Evolutionary conservation across 2,888 invertebrate genomes (phyloP), one percentile per base, ranked within the genome.

Genomic region (Galerucella pusilla): DNA sequence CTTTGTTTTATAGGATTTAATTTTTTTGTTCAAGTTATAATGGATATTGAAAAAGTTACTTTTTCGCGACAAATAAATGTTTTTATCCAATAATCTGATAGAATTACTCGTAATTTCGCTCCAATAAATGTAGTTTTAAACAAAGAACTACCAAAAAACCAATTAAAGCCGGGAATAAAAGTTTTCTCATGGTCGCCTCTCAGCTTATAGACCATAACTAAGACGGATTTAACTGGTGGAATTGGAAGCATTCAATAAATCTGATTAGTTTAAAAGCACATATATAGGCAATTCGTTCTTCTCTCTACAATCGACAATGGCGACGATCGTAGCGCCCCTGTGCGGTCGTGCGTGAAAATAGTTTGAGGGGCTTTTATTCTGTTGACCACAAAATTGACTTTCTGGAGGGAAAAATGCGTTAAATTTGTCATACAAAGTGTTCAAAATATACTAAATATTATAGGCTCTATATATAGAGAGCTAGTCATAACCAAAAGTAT

Each of bases 311-410:
- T 28, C 72, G 45, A 74, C 75, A 77, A 78, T 75, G 57, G 70
- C 61, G 66, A 76, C 63, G 61, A 2, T 61, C 75, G 81, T 78
- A 76, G 79, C 81, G 80, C 82, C 63, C 46, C 45, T 65, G 46
- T 11, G 35, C 81, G 81, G 81, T 82, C 83, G 82, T 82, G 82
- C 83, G 81, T 81, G 74, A 80, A 80, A 81, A 81, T 81, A 79
- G 79, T 81, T 12, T 14, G 80, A 78, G 82, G 82, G 81, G 81
- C 77, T 80, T 80, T 80, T 82, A 82, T 82, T 83, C 82, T 83
- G 81, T 82, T 82, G 81, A 81, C 84, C 84, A 82, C 83, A 82
- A 82, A 84, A 83, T 83, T 83, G 82, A 80, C 81, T 82, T 78
- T 75, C 73, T 73, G 68, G 67, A 66, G 25, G 6, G 6, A 42